These are phyloP conservation scores for Uromys caudimaculatus DNA, from an alignment of 2,797 vertebrate genomes.

Conservation along the genomic window DNA sequence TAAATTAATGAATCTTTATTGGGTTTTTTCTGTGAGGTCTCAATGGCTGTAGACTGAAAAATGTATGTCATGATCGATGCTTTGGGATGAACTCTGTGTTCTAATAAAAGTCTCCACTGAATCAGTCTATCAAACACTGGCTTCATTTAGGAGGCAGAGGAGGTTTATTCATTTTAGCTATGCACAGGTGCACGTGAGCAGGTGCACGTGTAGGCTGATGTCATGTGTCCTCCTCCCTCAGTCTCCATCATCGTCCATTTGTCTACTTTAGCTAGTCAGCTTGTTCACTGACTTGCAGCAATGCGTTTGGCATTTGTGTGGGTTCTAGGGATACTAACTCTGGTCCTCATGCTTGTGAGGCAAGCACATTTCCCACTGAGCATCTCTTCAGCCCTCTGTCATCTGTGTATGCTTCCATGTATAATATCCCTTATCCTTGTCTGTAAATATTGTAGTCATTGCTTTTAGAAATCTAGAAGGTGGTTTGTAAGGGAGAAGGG, in stretches of 20 bases:
- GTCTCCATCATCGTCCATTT: background rate
- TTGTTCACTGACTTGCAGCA: background rate
- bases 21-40: background rate
- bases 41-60: background rate
- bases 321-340: background rate
- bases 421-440: background rate
- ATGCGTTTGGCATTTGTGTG: background rate
- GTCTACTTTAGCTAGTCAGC: background rate
- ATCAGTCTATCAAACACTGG: background rate
- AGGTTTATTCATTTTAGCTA: background rate
- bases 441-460: background rate
- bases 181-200: background rate
- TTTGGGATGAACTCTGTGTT: background rate
- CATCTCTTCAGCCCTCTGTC: background rate
- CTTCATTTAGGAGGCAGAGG: background rate
- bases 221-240: background rate
- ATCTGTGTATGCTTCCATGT: background rate
- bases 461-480: background rate
- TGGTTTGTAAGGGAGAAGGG: background rate
- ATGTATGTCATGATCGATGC: background rate
- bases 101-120: background rate
- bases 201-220: background rate
- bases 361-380: background rate
- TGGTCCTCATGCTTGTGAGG: background rate
- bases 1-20: background rate